phyloP scores from a whole-genome alignment of 2,797 vertebrate species.

The Ceryle rudis region DNA sequence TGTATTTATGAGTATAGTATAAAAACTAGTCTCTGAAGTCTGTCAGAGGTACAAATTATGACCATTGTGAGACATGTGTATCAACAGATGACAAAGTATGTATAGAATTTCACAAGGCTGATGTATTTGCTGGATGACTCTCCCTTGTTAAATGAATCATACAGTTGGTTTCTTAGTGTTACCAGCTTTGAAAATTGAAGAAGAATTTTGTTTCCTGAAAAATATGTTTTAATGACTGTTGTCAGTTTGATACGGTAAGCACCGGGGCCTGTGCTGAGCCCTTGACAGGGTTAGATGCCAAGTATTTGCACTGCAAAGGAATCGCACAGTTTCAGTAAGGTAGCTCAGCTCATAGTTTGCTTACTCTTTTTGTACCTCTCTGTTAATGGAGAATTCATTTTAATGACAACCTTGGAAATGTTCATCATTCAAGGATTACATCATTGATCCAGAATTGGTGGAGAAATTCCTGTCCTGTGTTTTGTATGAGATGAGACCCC shows the following conservation, averaged over 20 bases:
- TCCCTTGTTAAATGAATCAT: background rate
- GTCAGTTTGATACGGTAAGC: background rate
- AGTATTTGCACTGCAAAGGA: background rate
- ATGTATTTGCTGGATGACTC: background rate
- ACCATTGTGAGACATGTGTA: background rate
- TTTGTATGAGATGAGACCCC: background rate
- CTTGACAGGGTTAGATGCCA: background rate
- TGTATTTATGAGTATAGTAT: background rate
- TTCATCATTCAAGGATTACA: background rate
- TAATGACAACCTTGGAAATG: background rate
- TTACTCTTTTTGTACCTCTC: background rate
- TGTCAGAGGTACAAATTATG: background rate
- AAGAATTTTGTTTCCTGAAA: background rate
- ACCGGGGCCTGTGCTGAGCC: background rate
- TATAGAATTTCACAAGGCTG: background rate
- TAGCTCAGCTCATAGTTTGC: background rate
- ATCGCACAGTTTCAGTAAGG: accelerated
- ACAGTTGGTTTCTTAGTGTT: background rate
- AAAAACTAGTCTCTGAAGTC: background rate
- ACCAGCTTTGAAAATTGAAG: background rate
- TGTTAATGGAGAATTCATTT: background rate
- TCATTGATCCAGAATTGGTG: background rate
- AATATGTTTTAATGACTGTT: background rate
- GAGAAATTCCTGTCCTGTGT: background rate
- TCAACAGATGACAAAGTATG: background rate